These are phyloP conservation scores for Andricus quercusramuli DNA, from an alignment of 2,888 invertebrate genomes.

Conservation along the genomic window DNA sequence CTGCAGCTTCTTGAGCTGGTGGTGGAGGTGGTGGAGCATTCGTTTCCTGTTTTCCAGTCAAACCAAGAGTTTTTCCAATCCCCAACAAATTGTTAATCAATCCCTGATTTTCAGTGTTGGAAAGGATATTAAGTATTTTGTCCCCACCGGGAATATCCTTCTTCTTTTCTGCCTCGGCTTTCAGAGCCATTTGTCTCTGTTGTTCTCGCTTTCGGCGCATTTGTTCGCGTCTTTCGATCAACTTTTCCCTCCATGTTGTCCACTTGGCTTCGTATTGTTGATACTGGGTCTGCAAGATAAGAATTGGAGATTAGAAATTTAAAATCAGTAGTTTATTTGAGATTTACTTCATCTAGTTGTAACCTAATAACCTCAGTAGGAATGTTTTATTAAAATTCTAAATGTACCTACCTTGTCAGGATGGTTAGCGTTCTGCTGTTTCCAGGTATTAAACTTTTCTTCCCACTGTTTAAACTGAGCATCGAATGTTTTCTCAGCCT, in stretches of 20 bases:
- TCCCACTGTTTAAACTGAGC: conserved; percentile 95
- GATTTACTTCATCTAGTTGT: background rate
- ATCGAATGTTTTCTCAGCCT: conserved; percentile 92
- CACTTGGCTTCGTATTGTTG: conserved; percentile 93
- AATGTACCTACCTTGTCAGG: conserved; percentile 86
- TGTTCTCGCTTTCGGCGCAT: conserved; percentile 86
- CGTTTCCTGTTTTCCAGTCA: conserved; percentile 69
- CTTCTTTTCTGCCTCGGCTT: conserved; percentile 71
- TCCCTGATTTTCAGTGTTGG: conserved; percentile 75
- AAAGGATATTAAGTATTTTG: conserved; percentile 74
- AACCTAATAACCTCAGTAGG: background rate
- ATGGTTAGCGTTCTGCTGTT: conserved; percentile 93
- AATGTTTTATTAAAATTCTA: background rate
- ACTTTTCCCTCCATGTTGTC: conserved; percentile 89
- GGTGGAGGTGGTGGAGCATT: conserved; percentile 47
- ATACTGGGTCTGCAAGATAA: conserved; percentile 82
- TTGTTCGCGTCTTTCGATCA: conserved; percentile 89
- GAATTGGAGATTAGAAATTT: conserved; percentile 13
- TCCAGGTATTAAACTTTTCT: conserved; percentile 94
- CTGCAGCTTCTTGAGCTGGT: conserved; percentile 40
- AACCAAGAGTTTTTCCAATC: conserved; percentile 75
- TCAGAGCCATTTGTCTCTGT: conserved; percentile 70
- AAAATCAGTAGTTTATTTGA: background rate
- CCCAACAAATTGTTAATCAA: conserved; percentile 75
- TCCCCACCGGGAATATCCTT: conserved; percentile 73